Conservation (phyloP, 2,888 invertebrate genomes). For the Scaptomyza flava region DNA sequence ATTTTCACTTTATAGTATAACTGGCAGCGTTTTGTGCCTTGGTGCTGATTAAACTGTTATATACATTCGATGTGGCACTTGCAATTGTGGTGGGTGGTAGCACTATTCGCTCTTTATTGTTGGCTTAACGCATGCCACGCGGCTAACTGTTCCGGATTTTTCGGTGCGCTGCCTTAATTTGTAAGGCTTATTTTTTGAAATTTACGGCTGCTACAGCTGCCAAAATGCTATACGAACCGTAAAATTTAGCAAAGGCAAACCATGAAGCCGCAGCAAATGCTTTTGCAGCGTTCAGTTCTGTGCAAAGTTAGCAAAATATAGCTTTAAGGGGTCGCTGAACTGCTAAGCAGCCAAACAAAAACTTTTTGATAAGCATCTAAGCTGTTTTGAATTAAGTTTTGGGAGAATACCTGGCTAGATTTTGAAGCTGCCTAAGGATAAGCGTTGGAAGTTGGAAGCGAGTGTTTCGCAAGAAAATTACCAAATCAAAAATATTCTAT, state of each 20-base stretch:
- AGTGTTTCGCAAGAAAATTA: no score
- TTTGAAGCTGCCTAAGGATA: neutral
- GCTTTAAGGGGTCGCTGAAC: slow-evolving; percentile 9
- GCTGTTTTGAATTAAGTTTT: slow-evolving; percentile 19
- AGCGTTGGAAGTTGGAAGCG: no score
- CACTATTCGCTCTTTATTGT: slow-evolving; percentile 17
- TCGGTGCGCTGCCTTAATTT: slow-evolving; percentile 56
- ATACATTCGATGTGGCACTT: slow-evolving; percentile 25
- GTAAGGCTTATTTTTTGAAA: slow-evolving; percentile 62
- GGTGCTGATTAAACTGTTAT: slow-evolving; percentile 60
- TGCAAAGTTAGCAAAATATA: slow-evolving; percentile 24
- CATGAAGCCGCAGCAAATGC: slow-evolving; percentile 22
- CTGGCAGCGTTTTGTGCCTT: slow-evolving; percentile 28
- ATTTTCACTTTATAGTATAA: slow-evolving; percentile 9
- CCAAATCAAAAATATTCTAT: no score
- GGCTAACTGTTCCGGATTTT: slow-evolving; percentile 17
- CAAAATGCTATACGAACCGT: slow-evolving; percentile 24
- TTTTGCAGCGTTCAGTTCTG: slow-evolving; percentile 1
- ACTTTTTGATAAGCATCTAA: slow-evolving; percentile 14
- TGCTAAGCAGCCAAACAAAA: slow-evolving; percentile 29
- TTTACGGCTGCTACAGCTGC: slow-evolving; percentile 25
- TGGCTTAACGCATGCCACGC: slow-evolving; percentile 16
- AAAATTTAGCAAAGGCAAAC: slow-evolving; percentile 21
- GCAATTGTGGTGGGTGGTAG: neutral
- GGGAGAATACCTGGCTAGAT: neutral